Conservation (phyloP, 2,888 invertebrate genomes). For the Rhodophaea formosa region DNA sequence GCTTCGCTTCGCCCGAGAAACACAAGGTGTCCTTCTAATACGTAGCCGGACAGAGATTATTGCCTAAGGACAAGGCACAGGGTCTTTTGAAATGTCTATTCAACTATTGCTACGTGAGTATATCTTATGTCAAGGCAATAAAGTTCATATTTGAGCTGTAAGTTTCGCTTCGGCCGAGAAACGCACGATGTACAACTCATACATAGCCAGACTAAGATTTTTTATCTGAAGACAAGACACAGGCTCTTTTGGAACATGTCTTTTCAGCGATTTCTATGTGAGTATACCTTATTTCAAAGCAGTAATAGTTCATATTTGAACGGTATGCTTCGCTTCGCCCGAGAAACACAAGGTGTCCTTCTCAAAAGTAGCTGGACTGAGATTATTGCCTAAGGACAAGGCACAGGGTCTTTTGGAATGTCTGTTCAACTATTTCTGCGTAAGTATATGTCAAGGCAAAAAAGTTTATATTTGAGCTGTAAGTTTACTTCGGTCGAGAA, state of each 20-base stretch:
- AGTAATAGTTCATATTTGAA: no score
- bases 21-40: conserved; percentile 89
- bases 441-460: conserved; percentile 53
- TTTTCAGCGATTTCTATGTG: no score
- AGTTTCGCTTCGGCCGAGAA: background rate
- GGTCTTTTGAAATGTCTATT: conserved; percentile 86
- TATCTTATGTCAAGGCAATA: background rate
- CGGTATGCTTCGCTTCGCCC: conserved; percentile 84
- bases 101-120: conserved; percentile 83
- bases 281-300: no score
- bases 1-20: conserved; percentile 87
- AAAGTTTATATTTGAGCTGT: background rate
- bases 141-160: background rate
- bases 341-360: conserved; percentile 89
- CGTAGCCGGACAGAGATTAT: conserved; percentile 89
- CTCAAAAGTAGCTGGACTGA: conserved; percentile 90
- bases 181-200: background rate
- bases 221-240: no score
- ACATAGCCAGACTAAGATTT: no score
- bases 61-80: conserved; percentile 68
- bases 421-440: conserved; percentile 83
- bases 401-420: conserved; percentile 84
- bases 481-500: background rate
- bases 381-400: conserved; percentile 60
- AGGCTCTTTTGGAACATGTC: no score